These are phyloP conservation scores for Harpegnathos saltator DNA, from an alignment of 1,140 invertebrate genomes.

Conservation along the genomic window DNA sequence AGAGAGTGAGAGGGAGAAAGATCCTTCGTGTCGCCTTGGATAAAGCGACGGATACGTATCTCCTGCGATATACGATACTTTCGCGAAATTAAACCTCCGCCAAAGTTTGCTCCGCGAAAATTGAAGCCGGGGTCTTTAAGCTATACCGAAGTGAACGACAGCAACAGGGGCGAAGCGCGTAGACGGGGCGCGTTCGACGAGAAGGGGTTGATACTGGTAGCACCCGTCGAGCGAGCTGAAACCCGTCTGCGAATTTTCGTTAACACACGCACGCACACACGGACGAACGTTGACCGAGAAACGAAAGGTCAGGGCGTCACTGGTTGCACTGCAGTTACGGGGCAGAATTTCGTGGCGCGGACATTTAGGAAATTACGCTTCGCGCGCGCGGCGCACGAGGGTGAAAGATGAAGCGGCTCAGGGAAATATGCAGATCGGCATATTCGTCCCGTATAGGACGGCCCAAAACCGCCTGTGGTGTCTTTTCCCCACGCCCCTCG, in stretches of 20 bases:
- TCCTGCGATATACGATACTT: constrained; percentile 3
- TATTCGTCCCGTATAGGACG: not conserved
- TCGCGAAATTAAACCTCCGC: constrained; percentile 10
- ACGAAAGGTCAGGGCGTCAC: constrained; percentile 61
- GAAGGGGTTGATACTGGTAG: too few species aligned
- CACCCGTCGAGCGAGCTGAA: not conserved
- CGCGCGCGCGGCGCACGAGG: constrained; percentile 1
- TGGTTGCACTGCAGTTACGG: constrained; percentile 56
- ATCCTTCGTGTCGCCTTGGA: not conserved
- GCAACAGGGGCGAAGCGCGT: not conserved
- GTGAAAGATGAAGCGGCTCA: constrained; percentile 22
- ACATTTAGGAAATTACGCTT: constrained; percentile 54
- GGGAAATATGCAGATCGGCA: constrained; percentile 47
- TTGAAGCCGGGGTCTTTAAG: constrained; percentile 37
- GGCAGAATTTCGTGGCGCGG: constrained; percentile 52
- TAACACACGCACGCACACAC: constrained; percentile 23
- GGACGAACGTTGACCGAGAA: constrained; percentile 61
- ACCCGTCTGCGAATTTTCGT: constrained; percentile 50
- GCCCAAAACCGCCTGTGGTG: not conserved
- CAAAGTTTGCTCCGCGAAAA: constrained; percentile 3
- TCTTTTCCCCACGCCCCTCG: too few species aligned
- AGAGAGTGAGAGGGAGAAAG: too few species aligned
- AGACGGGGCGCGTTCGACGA: not conserved
- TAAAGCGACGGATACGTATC: not conserved
- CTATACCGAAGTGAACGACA: constrained; percentile 28